A percentile compares a stretch with the other conserved stretches of the same genome.
Evolutionary conservation across 2,797 vertebrate genomes (phyloP).

Genomic region (Gambusia yucatana): DNA sequence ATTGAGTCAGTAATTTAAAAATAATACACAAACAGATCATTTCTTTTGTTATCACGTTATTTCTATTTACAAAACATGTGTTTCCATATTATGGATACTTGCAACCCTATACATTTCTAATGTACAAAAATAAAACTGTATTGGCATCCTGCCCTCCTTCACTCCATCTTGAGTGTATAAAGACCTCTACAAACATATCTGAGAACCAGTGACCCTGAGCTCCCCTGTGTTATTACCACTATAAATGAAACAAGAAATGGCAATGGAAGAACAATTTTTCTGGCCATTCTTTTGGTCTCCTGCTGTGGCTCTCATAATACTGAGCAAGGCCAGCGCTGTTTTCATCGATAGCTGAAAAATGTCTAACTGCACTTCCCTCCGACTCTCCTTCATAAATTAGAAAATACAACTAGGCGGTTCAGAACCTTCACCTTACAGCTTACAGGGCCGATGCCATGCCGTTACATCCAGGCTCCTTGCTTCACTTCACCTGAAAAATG

Average conservation of each 20-base stretch:
- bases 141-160: background rate
- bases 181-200: conserved; percentile 2
- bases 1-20: background rate
- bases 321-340: conserved; percentile 42
- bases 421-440: conserved; percentile 31
- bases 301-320: conserved; percentile 45
- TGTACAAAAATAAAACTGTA: background rate
- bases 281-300: conserved; percentile 29
- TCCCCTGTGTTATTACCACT: conserved; percentile 27
- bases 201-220: conserved; percentile 12
- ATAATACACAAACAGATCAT: background rate
- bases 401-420: conserved; percentile 37
- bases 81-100: background rate
- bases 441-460: conserved; percentile 47
- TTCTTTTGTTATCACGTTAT: background rate
- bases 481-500: conserved; percentile 33
- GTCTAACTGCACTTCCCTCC: conserved; percentile 41
- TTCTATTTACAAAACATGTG: background rate
- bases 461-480: conserved; percentile 23
- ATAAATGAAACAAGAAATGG: conserved; percentile 26
- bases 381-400: conserved; percentile 41
- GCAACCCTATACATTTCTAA: background rate
- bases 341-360: conserved; percentile 51
- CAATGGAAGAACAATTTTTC: conserved; percentile 11
- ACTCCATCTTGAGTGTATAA: background rate